A percentile compares a stretch with the other conserved stretches of the same genome.
phyloP scores from a whole-genome alignment of 2,797 vertebrate genomes.

The Siniperca scherzeri region DNA sequence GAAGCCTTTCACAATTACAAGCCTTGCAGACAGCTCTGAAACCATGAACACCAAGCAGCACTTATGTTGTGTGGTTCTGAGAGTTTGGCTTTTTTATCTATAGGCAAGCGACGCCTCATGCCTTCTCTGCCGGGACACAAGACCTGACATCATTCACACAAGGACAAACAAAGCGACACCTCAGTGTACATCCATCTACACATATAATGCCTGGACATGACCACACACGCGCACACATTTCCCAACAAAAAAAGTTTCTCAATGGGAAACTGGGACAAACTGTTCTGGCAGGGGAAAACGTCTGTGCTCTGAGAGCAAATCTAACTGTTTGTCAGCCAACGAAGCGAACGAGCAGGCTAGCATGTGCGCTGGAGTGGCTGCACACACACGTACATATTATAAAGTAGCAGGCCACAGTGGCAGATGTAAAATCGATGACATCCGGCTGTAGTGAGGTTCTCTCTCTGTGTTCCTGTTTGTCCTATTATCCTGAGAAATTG shows the following conservation, averaged over 20 bases:
- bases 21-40: slow-evolving; percentile 51
- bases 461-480: slow-evolving; percentile 41
- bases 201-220: slow-evolving; percentile 29
- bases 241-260: slow-evolving; percentile 64
- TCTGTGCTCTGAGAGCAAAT: slow-evolving; percentile 74
- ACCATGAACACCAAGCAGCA: slow-evolving; percentile 21
- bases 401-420: slow-evolving; percentile 54
- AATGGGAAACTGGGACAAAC: slow-evolving; percentile 79
- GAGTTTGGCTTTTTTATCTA: slow-evolving; percentile 36
- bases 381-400: slow-evolving; percentile 38
- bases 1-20: slow-evolving; percentile 59
- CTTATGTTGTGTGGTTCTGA: slow-evolving; percentile 42
- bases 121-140: slow-evolving; percentile 23
- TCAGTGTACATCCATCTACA: slow-evolving; percentile 26
- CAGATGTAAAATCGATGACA: slow-evolving; percentile 67
- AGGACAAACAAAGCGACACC: slow-evolving; percentile 34
- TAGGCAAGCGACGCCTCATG: slow-evolving; percentile 21
- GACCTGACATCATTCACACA: slow-evolving; percentile 44
- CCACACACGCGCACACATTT: slow-evolving; percentile 26
- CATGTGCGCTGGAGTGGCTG: slow-evolving; percentile 52
- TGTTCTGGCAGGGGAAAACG: slow-evolving; percentile 75
- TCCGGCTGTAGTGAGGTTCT: slow-evolving; percentile 53
- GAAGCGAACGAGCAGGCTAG: slow-evolving; percentile 56
- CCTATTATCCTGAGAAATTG: slow-evolving; percentile 52
- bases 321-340: slow-evolving; percentile 75